phyloP scores from a whole-genome alignment of 2,797 vertebrate genomes.

The Intellagama lesueurii region DNA sequence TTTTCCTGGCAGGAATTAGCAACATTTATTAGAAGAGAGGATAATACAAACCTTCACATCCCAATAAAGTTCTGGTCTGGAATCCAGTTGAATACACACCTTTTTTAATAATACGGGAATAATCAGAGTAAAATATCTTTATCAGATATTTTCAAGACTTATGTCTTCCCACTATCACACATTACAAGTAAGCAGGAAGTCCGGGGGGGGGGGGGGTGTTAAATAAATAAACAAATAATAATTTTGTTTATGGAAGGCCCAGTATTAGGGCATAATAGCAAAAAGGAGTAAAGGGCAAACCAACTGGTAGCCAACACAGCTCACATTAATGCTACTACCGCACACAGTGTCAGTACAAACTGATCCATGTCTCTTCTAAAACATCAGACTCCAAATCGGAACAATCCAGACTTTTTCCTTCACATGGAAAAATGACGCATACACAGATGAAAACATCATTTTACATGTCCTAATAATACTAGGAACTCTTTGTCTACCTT shows the following conservation, averaged over 20 bases:
- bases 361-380: not conserved
- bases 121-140: not conserved
- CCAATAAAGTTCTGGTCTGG: not conserved
- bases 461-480: not conserved
- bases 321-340: not conserved
- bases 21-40: not conserved
- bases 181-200: not conserved
- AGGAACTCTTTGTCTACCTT: not conserved
- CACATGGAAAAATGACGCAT: not conserved
- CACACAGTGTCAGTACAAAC: not conserved
- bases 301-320: not conserved
- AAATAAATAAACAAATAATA: not conserved
- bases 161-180: not conserved
- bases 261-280: not conserved
- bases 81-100: not conserved
- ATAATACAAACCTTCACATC: not conserved
- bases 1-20: conserved; percentile 86
- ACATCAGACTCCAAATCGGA: not conserved
- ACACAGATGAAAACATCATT: not conserved
- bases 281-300: not conserved
- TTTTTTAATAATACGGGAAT: conserved; percentile 1
- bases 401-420: not conserved
- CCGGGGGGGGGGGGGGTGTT: not conserved
- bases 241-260: not conserved
- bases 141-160: not conserved